Conservation (phyloP, 2,888 invertebrate genomes). For the Argynnis bischoffii region DNA sequence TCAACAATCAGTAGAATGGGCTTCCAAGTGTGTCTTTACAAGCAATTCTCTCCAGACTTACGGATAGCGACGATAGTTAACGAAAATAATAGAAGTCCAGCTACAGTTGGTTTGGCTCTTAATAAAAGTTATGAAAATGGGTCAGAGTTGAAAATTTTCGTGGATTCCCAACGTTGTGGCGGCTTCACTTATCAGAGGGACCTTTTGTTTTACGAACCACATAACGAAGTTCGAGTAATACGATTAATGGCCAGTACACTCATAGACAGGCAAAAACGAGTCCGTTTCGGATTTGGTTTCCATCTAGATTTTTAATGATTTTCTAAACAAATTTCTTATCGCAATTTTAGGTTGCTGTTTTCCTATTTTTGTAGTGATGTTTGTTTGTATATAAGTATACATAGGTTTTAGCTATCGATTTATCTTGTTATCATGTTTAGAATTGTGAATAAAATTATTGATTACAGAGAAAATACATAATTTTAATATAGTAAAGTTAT, state of each 20-base stretch:
- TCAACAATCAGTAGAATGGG: constrained; percentile 65
- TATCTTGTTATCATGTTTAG: constrained; percentile 63
- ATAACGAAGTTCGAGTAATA: constrained; percentile 62
- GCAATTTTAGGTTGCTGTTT: constrained; percentile 21
- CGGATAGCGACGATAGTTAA: constrained; percentile 66
- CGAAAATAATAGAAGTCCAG: constrained; percentile 54
- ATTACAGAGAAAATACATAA: background rate
- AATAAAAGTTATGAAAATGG: constrained; percentile 65
- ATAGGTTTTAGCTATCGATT: constrained; percentile 77
- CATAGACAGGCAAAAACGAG: constrained; percentile 66
- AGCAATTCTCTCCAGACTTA: constrained; percentile 64
- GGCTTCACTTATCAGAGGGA: constrained; percentile 73
- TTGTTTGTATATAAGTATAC: constrained; percentile 80
- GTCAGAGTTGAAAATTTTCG: constrained; percentile 70
- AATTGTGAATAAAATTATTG: constrained; percentile 59
- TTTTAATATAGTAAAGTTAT: background rate
- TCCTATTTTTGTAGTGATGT: constrained; percentile 67
- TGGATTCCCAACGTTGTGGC: constrained; percentile 71
- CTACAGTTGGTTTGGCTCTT: constrained; percentile 64
- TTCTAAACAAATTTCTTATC: constrained; percentile 13
- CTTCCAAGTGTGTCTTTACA: constrained; percentile 67
- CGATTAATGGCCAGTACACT: constrained; percentile 65
- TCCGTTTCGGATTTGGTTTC: constrained; percentile 71
- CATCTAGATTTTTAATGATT: constrained; percentile 67
- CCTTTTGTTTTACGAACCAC: constrained; percentile 62